Conservation (phyloP, 2,888 invertebrate species). For the Cotesia congregata region DNA sequence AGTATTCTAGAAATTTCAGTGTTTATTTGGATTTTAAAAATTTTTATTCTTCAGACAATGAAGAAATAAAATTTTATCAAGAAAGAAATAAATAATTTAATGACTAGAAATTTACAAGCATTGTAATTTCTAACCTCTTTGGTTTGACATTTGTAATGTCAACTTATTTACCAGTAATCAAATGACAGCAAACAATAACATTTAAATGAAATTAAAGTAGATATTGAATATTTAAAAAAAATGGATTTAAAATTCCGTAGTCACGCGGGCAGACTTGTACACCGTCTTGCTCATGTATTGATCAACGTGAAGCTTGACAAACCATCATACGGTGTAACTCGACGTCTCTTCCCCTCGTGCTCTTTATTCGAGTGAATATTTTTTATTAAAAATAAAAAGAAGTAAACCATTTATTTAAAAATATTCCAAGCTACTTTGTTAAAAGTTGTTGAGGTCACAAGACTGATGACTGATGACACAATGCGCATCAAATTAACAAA, state of each 20-base stretch:
- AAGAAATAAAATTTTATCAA: background rate
- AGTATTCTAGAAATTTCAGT: background rate
- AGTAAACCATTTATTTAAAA: background rate
- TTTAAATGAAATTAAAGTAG: no score
- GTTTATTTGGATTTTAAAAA: background rate
- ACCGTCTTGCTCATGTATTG: constrained; percentile 66
- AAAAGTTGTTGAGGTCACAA: background rate
- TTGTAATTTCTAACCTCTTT: no score
- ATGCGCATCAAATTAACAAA: background rate
- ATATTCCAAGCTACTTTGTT: background rate
- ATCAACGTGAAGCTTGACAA: constrained; percentile 57
- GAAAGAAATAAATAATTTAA: background rate
- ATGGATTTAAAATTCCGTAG: constrained; percentile 48
- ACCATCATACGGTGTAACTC: constrained; percentile 28
- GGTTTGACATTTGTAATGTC: no score
- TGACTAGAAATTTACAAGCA: no score
- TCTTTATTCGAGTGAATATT: background rate
- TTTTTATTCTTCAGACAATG: background rate
- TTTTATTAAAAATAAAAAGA: background rate
- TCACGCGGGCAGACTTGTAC: constrained; percentile 67
- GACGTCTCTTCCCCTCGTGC: constrained; percentile 12
- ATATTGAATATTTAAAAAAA: background rate
- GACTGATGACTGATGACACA: background rate
- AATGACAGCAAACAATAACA: no score
- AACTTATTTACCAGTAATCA: no score